A percentile compares a stretch with the other conserved stretches of the same genome.
Conservation (phyloP, 2,113 vertebrate genomes). For the Polyodon spathula region DNA sequence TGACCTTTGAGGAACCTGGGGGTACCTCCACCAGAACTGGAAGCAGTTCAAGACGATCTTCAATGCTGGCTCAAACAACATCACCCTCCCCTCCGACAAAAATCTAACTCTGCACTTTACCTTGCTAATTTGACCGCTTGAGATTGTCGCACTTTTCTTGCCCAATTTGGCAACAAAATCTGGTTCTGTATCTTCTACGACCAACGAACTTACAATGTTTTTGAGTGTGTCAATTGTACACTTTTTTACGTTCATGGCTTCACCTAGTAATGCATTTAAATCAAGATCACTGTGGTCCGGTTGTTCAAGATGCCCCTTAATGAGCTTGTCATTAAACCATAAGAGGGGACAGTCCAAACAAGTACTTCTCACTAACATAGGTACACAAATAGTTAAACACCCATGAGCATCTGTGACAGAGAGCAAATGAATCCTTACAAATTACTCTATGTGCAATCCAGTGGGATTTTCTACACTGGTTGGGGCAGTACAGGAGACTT, state of each 20-base stretch:
- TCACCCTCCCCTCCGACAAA: constrained; percentile 9
- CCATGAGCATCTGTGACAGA: too few relatives aligned
- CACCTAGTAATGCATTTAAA: neutral
- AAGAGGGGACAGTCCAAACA: constrained; percentile 4
- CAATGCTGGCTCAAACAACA: constrained; percentile 18
- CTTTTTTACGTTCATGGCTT: neutral
- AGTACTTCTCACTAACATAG: constrained; percentile 20
- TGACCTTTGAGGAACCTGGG: neutral
- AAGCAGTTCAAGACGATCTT: constrained; percentile 18
- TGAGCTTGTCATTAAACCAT: constrained; percentile 18
- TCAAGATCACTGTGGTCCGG: neutral
- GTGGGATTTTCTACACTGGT: neutral
- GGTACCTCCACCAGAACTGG: constrained; percentile 15
- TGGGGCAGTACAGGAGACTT: too few relatives aligned
- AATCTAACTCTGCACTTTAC: neutral
- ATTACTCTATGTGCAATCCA: neutral
- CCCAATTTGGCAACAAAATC: constrained; percentile 5
- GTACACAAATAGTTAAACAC: too few relatives aligned
- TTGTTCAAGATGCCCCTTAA: neutral
- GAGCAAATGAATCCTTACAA: too few relatives aligned
- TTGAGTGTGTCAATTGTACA: neutral
- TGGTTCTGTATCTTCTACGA: neutral
- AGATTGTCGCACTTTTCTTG: constrained; percentile 5
- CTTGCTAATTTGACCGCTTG: neutral
- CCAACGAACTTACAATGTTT: neutral